Percentiles rank a stretch among this genome's conserved stretches.
Conservation (phyloP, 2,797 vertebrate species). For the Phoeniculus purpureus region DNA sequence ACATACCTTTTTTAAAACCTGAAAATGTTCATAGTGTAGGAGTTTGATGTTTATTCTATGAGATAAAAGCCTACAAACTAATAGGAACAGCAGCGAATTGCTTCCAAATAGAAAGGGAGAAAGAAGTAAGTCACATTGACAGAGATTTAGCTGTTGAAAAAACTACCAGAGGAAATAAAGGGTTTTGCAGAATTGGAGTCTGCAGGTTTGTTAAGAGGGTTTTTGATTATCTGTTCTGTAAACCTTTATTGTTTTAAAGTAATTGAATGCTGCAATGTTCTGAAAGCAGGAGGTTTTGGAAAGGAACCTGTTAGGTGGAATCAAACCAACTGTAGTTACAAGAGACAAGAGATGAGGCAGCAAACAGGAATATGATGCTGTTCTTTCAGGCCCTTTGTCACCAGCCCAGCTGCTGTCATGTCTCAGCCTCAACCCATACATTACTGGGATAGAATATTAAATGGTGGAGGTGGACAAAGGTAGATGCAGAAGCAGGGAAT, state of each 20-base stretch:
- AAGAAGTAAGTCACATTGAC: conserved; percentile 26
- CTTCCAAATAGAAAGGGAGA: conserved; percentile 20
- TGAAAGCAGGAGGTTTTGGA: neutral
- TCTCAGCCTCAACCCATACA: neutral
- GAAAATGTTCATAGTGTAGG: neutral
- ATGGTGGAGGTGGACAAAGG: neutral
- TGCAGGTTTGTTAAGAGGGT: neutral
- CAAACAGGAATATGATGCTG: neutral
- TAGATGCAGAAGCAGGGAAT: neutral
- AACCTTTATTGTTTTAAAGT: neutral
- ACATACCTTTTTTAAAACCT: neutral
- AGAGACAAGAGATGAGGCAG: neutral
- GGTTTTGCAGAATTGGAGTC: neutral
- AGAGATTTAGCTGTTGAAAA: neutral
- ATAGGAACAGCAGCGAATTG: conserved; percentile 30
- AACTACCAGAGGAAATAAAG: neutral
- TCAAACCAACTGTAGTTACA: neutral
- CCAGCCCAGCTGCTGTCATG: neutral
- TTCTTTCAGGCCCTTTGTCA: neutral
- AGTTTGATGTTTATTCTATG: neutral
- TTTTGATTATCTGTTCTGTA: conserved; percentile 21
- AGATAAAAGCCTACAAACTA: conserved; percentile 23
- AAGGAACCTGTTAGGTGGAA: neutral
- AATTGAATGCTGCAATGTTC: neutral
- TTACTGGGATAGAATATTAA: neutral